Conservation (phyloP, 1,140 invertebrate genomes). For the Hylaeus anthracinus region DNA sequence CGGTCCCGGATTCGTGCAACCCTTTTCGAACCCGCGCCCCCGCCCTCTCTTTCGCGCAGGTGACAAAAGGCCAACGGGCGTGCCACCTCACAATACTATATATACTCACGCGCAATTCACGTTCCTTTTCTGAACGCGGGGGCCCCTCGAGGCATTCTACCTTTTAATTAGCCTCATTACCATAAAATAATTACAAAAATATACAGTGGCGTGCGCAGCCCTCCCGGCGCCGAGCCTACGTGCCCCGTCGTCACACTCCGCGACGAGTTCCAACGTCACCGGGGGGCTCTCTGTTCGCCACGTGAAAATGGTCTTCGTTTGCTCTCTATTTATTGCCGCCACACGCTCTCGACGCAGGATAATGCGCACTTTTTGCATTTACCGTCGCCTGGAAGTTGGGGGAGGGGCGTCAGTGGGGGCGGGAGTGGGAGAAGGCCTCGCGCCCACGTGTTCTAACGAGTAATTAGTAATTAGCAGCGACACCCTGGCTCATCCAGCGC, state of each 20-base stretch:
- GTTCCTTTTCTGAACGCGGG: constrained; percentile 20
- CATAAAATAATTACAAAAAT: constrained; percentile 55
- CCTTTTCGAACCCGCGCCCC: neutral
- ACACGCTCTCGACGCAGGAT: constrained; percentile 37
- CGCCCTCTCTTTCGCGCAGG: neutral
- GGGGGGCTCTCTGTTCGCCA: neutral
- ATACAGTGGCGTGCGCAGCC: constrained; percentile 33
- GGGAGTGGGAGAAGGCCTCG: neutral
- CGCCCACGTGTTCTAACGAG: constrained; percentile 50
- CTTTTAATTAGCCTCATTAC: constrained; percentile 58
- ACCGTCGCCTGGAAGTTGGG: neutral
- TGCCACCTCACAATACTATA: constrained; percentile 16
- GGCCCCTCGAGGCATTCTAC: constrained; percentile 46
- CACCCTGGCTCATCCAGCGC: constrained; percentile 38
- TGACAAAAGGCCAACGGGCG: constrained; percentile 28
- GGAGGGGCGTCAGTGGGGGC: neutral
- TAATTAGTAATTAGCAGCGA: constrained; percentile 57
- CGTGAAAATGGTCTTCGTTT: constrained; percentile 27
- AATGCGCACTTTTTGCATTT: constrained; percentile 41
- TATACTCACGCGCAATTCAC: constrained; percentile 34
- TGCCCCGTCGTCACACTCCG: constrained; percentile 29
- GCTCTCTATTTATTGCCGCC: constrained; percentile 16
- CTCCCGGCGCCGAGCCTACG: constrained; percentile 1
- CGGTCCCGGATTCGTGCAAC: neutral
- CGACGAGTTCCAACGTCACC: constrained; percentile 35